Conservation (phyloP, 2,797 vertebrate species). For the Pachyuromys duprasi region DNA sequence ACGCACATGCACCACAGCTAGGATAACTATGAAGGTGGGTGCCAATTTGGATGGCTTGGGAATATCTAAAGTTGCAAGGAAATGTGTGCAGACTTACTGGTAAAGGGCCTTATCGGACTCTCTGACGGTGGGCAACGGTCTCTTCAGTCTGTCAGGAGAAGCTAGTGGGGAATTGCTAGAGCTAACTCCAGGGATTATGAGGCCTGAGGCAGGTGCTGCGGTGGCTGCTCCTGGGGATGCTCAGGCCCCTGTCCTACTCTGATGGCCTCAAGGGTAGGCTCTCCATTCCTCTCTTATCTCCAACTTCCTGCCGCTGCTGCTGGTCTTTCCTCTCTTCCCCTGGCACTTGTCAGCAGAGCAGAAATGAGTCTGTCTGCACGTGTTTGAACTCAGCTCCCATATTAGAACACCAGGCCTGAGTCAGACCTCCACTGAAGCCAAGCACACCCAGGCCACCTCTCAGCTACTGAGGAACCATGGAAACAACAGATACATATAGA, state of each 20-base stretch:
- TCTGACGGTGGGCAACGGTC: neutral
- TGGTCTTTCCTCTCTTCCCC: neutral
- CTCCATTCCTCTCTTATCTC: neutral
- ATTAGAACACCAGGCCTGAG: neutral
- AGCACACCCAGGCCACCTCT: neutral
- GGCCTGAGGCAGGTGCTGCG: neutral
- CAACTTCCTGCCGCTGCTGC: neutral
- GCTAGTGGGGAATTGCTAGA: neutral
- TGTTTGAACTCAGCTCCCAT: neutral
- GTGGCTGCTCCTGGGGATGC: neutral
- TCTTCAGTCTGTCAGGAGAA: conserved; percentile 39
- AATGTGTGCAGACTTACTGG: neutral
- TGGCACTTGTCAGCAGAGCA: neutral
- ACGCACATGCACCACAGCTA: neutral
- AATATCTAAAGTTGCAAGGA: conserved; percentile 1
- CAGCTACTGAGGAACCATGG: conserved; percentile 26
- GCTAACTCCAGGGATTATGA: neutral
- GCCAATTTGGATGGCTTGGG: neutral
- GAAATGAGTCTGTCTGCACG: conserved; percentile 20
- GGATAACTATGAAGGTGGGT: neutral
- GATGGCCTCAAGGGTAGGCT: neutral
- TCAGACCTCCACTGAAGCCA: neutral
- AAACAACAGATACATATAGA: neutral
- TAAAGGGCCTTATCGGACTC: neutral
- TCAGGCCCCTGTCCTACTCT: neutral